Conservation (phyloP, 1,140 invertebrate species). For the Portunus trituberculatus region DNA sequence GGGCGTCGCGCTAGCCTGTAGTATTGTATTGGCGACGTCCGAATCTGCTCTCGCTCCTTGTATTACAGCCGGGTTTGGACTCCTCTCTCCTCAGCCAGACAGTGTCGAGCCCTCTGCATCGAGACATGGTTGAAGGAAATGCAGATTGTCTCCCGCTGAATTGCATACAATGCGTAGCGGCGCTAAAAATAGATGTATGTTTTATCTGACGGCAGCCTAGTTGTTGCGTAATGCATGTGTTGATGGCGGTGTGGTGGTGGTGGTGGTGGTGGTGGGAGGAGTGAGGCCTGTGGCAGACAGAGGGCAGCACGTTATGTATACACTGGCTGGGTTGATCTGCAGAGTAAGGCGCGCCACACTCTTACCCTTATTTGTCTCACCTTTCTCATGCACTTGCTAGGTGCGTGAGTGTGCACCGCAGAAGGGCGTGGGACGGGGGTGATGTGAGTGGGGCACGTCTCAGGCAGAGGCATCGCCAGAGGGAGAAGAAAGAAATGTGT, state of each 20-base stretch:
- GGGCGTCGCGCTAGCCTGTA: conserved; percentile 42
- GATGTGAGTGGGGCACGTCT: not conserved
- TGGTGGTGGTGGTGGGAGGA: conserved; percentile 31
- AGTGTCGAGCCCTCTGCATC: not conserved
- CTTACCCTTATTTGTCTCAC: not conserved
- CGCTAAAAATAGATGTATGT: conserved; percentile 52
- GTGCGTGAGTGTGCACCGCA: too few relatives aligned
- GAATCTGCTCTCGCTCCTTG: not conserved
- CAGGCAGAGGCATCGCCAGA: not conserved
- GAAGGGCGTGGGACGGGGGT: not conserved
- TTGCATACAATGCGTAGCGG: conserved; percentile 11
- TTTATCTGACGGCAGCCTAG: conserved; percentile 46
- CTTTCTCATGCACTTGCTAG: not conserved
- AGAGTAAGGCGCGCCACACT: conserved; percentile 23
- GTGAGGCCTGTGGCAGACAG: not conserved
- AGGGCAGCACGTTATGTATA: conserved; percentile 59
- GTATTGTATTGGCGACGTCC: conserved; percentile 52
- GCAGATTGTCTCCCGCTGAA: not conserved
- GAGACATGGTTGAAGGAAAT: too few relatives aligned
- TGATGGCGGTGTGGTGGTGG: conserved; percentile 3
- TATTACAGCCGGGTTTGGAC: not conserved
- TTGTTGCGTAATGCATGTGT: conserved; percentile 64
- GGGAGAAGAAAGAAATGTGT: conserved; percentile 23
- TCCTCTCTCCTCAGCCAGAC: not conserved
- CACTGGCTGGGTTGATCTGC: conserved; percentile 25